phyloP scores from a whole-genome alignment of 2,113 vertebrate species.

The Emydura subglobosa region DNA sequence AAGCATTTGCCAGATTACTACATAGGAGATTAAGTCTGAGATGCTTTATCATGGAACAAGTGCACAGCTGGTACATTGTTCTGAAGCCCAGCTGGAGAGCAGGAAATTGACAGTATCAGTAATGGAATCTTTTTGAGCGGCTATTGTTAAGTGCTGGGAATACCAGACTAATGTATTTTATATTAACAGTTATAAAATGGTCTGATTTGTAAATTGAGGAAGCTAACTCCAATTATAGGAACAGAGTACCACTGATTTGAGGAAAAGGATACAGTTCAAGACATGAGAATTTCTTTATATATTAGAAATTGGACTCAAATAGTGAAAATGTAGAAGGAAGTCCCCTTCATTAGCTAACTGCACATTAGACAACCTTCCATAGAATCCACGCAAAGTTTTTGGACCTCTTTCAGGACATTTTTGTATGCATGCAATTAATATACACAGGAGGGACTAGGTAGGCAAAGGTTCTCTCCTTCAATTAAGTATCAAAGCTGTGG shows the following conservation, averaged over 20 bases:
- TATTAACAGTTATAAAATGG: neutral
- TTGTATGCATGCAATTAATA: neutral
- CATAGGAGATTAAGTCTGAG: neutral
- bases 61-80: conserved; percentile 14
- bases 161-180: neutral
- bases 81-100: neutral
- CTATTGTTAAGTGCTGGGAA: neutral
- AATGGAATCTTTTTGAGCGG: conserved; percentile 50
- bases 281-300: neutral
- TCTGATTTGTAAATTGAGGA: neutral
- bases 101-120: conserved; percentile 12
- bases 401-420: neutral
- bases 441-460: neutral
- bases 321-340: neutral
- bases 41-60: conserved; percentile 3
- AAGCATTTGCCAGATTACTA: conserved; percentile 2
- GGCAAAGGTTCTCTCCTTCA: neutral
- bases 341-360: neutral
- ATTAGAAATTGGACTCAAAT: neutral
- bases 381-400: neutral
- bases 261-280: neutral
- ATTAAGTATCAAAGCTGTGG: neutral
- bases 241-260: neutral
- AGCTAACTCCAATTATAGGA: neutral
- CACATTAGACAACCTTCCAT: neutral